Conservation (phyloP, 1,140 invertebrate species). For the Heliconius hermathena region DNA sequence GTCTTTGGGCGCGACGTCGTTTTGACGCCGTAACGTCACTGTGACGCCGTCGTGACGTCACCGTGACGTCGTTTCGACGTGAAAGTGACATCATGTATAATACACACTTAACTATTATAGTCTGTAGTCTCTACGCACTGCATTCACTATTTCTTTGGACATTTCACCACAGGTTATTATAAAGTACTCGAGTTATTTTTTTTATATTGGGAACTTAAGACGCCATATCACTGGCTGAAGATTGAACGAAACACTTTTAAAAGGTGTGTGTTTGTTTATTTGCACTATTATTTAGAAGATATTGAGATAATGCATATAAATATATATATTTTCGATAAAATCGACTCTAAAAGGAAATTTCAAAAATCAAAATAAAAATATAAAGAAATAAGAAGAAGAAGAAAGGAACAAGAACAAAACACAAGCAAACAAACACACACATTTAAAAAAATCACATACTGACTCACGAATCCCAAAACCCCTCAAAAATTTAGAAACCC, state of each 20-base stretch:
- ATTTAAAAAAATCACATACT: background rate
- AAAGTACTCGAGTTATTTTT: background rate
- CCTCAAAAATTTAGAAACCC: background rate
- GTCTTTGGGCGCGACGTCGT: slow-evolving; percentile 50
- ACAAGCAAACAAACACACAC: background rate
- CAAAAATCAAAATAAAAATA: background rate
- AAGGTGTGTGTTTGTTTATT: background rate
- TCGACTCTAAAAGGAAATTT: background rate
- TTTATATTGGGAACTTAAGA: background rate
- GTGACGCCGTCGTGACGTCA: background rate
- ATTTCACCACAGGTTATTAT: slow-evolving; percentile 27
- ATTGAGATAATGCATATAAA: background rate
- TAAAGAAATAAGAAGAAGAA: background rate
- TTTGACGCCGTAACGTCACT: background rate
- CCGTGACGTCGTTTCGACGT: slow-evolving; percentile 19
- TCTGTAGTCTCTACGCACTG: slow-evolving; percentile 58
- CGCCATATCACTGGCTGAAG: background rate
- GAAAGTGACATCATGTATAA: slow-evolving; percentile 43
- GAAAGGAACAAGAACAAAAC: background rate
- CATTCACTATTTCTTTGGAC: slow-evolving; percentile 43
- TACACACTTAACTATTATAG: slow-evolving; percentile 65
- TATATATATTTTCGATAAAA: background rate
- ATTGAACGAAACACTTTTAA: background rate
- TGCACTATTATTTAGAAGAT: background rate
- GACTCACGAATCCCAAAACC: background rate